Conservation (phyloP, 2,797 vertebrate species). For the Trachops cirrhosus region DNA sequence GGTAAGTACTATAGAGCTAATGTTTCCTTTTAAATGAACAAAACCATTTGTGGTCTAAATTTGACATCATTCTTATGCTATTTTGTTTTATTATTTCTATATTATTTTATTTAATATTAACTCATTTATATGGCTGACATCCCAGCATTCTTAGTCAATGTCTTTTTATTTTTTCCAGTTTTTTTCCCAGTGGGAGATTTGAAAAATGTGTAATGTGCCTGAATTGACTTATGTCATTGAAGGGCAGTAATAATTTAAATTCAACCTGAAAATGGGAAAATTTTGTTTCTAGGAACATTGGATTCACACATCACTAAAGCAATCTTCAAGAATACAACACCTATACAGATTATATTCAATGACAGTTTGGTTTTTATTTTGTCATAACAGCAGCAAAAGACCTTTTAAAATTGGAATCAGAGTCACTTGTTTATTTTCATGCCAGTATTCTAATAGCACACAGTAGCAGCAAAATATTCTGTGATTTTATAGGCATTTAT, state of each 20-base stretch:
- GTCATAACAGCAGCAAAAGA: neutral
- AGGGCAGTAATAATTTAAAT: neutral
- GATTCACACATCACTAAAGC: neutral
- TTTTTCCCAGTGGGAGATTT: neutral
- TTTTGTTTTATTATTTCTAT: neutral
- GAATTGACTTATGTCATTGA: neutral
- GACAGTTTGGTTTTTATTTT: neutral
- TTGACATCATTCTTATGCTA: neutral
- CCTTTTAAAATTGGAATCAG: neutral
- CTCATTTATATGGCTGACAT: neutral
- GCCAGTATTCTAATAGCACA: neutral
- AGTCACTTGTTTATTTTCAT: neutral
- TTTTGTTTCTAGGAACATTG: neutral
- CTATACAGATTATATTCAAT: neutral
- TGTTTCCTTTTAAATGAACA: neutral
- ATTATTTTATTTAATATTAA: neutral
- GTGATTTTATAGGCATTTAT: neutral
- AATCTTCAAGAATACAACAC: neutral
- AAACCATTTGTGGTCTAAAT: neutral
- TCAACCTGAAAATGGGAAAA: neutral
- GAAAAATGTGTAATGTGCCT: neutral
- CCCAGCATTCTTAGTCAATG: neutral
- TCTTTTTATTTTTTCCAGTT: neutral
- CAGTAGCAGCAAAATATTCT: neutral
- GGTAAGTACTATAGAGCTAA: neutral